Evolutionary conservation across 2,113 vertebrate genomes (phyloP), one percentile per base, ranked within the genome.

Genomic region (Sphaerodactylus townsendi): DNA sequence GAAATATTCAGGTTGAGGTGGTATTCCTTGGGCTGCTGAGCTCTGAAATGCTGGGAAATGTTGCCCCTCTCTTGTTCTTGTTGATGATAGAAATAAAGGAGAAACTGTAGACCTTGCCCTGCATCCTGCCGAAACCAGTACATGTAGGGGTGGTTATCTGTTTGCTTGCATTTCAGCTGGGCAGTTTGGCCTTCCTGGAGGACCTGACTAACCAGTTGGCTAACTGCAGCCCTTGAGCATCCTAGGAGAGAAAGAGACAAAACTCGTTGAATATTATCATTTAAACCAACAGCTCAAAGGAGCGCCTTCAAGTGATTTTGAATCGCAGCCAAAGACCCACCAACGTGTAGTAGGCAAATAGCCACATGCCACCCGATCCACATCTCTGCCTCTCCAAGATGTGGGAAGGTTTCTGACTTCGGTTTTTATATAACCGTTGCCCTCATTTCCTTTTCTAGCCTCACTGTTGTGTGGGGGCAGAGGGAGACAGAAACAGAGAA

Each of bases 181-280:
- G 10, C 6, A 2, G 1, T 85, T 35, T 41, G 30, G 30, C 70
- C 50, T 50, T 10, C 71, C 25, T 56, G 17, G 39, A n/a, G 8
- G 2, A 91, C 81, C 15, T 1, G 72, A 35, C 79, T 66, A 79
- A 79, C 81, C 1, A 4, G 88, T 71, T 90, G 89, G 48, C 23
- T 86, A 4, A 88, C 23, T 14, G n/a, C 35, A n/a, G 70, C 41
- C 71, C 56, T 66, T 39, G 37, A 39, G n/a, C 39, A 53, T 1
- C 66, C 79, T 88, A 46, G 35, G 48, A 50, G 14, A 14, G 83
- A 48, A 62, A 19, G 78, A 48, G 68, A 25, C 21, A 25, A 59
- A 81, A 68, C 56, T 17, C 53, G 17, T 21, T 72, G 59, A 33
- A 37, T 9, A 53, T 15, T 33, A 6, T 2, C 21, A 41, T 13